A percentile compares a stretch with the other conserved stretches of the same genome.
These are phyloP conservation scores for Drosophila novamexicana DNA, from an alignment of 1,140 invertebrate genomes.

Conservation along the genomic window DNA sequence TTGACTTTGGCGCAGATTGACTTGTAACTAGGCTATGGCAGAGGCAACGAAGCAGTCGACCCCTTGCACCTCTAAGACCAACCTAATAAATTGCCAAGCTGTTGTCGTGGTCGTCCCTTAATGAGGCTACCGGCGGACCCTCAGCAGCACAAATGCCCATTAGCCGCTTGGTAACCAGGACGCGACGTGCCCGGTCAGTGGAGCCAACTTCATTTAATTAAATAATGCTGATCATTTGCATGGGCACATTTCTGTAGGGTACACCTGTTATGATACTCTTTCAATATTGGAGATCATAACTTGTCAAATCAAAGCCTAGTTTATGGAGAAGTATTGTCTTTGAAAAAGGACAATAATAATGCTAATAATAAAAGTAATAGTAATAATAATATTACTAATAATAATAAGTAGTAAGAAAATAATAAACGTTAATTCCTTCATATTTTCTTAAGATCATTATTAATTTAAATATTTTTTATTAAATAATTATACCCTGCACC, in stretches of 20 bases:
- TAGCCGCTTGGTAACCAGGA: constrained; percentile 14
- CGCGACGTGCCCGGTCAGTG: constrained; percentile 12
- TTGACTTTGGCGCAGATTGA: constrained; percentile 52
- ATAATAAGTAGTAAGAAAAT: no score
- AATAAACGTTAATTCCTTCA: no score
- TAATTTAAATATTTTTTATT: no score
- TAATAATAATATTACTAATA: no score
- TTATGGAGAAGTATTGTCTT: no score
- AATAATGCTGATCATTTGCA: constrained; percentile 58
- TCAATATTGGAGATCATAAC: no score
- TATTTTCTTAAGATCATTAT: no score
- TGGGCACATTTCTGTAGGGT: constrained; percentile 10
- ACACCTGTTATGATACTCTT: neutral
- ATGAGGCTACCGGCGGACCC: constrained; percentile 28
- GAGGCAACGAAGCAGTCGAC: no score
- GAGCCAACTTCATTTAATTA: constrained; percentile 63
- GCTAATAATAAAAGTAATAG: no score
- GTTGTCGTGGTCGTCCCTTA: constrained; percentile 38
- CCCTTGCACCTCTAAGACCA: constrained; percentile 4
- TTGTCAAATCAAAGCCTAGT: no score
- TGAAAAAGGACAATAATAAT: no score
- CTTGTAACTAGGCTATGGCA: constrained; percentile 1
- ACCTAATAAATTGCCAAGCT: constrained; percentile 37
- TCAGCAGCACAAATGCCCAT: constrained; percentile 27
- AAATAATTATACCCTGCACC: no score